Evolutionary conservation across 2,797 vertebrate genomes (phyloP).

Genomic region (Sarcophilus harrisii): DNA sequence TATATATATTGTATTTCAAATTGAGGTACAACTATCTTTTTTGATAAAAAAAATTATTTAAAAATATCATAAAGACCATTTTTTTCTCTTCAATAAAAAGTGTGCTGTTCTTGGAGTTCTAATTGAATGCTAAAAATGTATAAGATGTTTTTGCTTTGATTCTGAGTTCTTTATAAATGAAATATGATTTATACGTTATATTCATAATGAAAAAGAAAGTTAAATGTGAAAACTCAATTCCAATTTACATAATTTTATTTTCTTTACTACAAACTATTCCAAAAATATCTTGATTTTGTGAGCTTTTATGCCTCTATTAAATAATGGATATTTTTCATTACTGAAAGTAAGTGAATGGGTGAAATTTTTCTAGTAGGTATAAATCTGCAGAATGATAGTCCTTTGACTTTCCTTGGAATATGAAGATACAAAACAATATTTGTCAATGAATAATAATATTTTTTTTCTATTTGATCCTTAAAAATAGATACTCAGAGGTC

Average conservation of each 20-base stretch:
- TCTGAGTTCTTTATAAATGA: not conserved
- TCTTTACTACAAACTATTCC: not conserved
- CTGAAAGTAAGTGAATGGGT: not conserved
- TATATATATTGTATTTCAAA: conserved; percentile 27
- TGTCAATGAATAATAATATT: not conserved
- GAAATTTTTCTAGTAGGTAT: not conserved
- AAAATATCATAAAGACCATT: not conserved
- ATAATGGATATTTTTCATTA: not conserved
- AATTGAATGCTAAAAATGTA: not conserved
- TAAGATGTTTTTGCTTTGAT: conserved; percentile 6
- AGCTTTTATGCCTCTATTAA: not conserved
- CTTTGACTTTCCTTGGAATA: not conserved
- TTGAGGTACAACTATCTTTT: not conserved
- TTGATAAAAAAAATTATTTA: not conserved
- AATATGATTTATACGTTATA: not conserved
- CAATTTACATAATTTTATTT: not conserved
- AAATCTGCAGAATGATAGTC: not conserved
- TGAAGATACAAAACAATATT: not conserved
- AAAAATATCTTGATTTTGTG: not conserved
- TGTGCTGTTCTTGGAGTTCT: conserved; percentile 18
- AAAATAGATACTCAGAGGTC: not conserved
- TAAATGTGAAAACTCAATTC: not conserved
- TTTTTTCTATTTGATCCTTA: not conserved
- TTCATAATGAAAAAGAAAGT: conserved; percentile 22
- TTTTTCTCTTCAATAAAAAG: conserved; percentile 35